Evolutionary conservation across 2,113 vertebrate genomes (phyloP), one percentile per base, ranked within the genome.

Genomic region (Mungos mungo): DNA sequence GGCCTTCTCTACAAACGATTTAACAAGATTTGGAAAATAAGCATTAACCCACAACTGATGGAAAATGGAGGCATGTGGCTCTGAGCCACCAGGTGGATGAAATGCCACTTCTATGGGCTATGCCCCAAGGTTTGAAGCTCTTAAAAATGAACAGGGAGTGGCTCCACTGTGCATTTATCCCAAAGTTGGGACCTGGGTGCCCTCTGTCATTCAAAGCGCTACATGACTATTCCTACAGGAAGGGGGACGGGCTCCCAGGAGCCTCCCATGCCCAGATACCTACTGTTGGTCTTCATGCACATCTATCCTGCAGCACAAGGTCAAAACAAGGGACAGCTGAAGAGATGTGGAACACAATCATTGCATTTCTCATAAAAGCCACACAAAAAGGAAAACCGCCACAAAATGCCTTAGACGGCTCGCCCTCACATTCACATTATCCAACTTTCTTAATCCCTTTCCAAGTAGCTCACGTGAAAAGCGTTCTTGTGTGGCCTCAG

Each of bases 291-390:
- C 98, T 98, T 98, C 99, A 98, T 97, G 98, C 88, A 98, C 96
- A 98, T 98, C 98, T 98, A 98, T 99, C 98, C 98, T 99, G 99
- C 98, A 99, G 98, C 98, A 98, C 84, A 99, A 98, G 93, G 97
- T 98, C 98, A 99, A 98, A 99, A 98, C 98, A 98, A 98, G 98
- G 98, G 89, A 98, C 68, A 98, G 98, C 98, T 98, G 98, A 98
- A 97, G 97, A 98, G 95, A 98, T 90, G 93, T 94, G 95, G 96
- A 97, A 98, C 97, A 97, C 93, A 98, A 94, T 4, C 71, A 50
- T 65, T 4, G 54, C 27, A 1, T 76, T 94, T 93, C 97, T 88
- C 82, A 33, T 47, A 71, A 41, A 6, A 89, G 80, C 90, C 33
- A 52, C 65, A 66, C 41, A 29, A 38, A 63, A 29, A 92, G 69